phyloP scores from a whole-genome alignment of 2,888 invertebrate species.

The Ariolimax columbianus region DNA sequence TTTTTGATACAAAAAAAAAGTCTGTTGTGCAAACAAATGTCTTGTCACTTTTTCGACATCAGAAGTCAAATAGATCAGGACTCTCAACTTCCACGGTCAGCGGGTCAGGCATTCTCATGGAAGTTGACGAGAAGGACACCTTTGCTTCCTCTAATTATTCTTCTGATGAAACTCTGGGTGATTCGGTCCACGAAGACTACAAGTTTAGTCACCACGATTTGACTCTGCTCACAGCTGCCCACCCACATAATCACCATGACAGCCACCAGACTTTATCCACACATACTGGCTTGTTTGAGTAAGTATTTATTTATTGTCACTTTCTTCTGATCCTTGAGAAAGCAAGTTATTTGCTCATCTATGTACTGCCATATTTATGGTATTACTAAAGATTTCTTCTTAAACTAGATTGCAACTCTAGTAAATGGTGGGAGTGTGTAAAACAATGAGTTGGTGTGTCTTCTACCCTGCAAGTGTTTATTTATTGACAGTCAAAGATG shows the following conservation, averaged over 20 bases:
- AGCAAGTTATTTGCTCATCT: no score
- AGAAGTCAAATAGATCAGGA: neutral
- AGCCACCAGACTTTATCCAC: neutral
- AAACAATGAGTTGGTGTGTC: no score
- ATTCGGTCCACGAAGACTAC: slow-evolving; percentile 1
- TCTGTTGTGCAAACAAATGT: neutral
- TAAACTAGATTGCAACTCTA: no score
- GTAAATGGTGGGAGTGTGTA: no score
- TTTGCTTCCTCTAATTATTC: slow-evolving; percentile 1
- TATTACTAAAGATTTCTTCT: no score
- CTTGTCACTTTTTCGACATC: neutral
- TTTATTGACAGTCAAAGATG: no score
- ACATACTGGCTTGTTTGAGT: neutral
- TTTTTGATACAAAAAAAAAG: slow-evolving; percentile 16
- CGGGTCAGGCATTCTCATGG: neutral
- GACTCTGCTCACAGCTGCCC: neutral
- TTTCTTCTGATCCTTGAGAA: no score
- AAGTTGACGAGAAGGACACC: slow-evolving; percentile 2
- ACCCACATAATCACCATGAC: neutral
- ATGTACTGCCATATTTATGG: no score
- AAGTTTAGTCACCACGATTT: slow-evolving; percentile 3
- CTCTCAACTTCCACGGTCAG: neutral
- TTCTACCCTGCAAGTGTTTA: no score
- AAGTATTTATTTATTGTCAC: neutral
- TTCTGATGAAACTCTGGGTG: neutral